Evolutionary conservation across 2,888 invertebrate species (phyloP).

Genomic region (Meiosimyza platycephala): DNA sequence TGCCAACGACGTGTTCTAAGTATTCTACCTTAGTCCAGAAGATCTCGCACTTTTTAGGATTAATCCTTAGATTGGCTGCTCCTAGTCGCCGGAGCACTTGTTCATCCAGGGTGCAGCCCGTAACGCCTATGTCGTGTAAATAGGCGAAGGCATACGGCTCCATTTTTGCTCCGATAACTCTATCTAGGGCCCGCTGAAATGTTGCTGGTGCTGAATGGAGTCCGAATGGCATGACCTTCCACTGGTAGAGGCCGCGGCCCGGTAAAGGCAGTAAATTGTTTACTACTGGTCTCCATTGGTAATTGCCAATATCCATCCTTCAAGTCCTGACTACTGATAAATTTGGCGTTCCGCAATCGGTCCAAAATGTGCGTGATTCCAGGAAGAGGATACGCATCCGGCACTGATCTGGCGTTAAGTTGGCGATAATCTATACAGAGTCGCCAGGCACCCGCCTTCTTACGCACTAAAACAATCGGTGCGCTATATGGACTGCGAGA

Average conservation of each 20-base stretch:
- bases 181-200: not conserved
- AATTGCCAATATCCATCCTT: conserved; percentile 21
- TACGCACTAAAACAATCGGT: conserved; percentile 12
- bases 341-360: conserved; percentile 25
- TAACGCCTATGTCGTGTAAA: not conserved
- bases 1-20: too few relatives aligned
- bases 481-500: conserved; percentile 32
- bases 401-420: conserved; percentile 23
- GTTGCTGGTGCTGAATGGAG: not conserved
- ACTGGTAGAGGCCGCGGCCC: not conserved
- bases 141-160: conserved; percentile 19
- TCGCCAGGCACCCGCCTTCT: conserved; percentile 36
- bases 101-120: too few relatives aligned
- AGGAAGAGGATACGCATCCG: conserved; percentile 34
- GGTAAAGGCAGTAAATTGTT: conserved; percentile 1
- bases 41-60: conserved; percentile 23
- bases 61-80: too few relatives aligned
- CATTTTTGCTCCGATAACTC: not conserved
- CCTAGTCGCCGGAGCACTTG: too few relatives aligned
- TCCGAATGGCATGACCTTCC: not conserved
- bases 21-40: too few relatives aligned
- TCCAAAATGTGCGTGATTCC: conserved; percentile 24
- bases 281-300: conserved; percentile 10
- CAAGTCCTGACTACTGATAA: conserved; percentile 32
- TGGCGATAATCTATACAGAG: conserved; percentile 36